Percentiles rank a stretch among this genome's conserved stretches.
These are phyloP conservation scores for Varanus komodoensis DNA, from an alignment of 2,113 vertebrate genomes.

Conservation along the genomic window DNA sequence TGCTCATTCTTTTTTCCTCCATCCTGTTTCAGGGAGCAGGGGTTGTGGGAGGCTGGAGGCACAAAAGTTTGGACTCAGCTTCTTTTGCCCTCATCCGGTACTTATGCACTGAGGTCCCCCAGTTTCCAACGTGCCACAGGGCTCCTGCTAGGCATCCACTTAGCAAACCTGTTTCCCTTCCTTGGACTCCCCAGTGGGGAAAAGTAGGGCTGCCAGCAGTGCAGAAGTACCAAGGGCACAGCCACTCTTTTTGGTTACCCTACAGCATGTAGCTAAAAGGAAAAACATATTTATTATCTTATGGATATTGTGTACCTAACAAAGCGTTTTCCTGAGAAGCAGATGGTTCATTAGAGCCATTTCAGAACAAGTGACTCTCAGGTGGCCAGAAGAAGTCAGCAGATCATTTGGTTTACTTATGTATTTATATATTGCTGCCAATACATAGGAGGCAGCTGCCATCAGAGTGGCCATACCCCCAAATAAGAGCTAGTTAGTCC, in stretches of 20 bases:
- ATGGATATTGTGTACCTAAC: not conserved
- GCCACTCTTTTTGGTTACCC: not conserved
- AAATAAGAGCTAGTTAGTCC: constrained; percentile 3
- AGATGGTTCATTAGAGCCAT: constrained; percentile 14
- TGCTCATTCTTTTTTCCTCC: too few species aligned
- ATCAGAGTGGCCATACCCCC: constrained; percentile 5
- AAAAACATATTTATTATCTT: constrained; percentile 1
- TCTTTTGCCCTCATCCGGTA: too few species aligned
- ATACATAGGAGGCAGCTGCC: not conserved
- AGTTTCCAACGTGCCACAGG: too few species aligned
- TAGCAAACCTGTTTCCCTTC: not conserved
- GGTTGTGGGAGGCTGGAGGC: too few species aligned
- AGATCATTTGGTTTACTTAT: constrained; percentile 17
- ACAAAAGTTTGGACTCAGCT: too few species aligned
- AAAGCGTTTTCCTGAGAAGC: not conserved
- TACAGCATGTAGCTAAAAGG: not conserved
- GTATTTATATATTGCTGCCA: not conserved
- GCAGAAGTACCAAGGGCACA: not conserved
- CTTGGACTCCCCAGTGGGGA: not conserved
- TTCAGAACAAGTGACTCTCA: not conserved
- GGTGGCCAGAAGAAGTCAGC: constrained; percentile 2
- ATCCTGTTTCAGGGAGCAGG: too few species aligned
- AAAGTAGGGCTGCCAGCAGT: too few species aligned
- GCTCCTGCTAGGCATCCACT: not conserved
- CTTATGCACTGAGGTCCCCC: too few species aligned